These are phyloP conservation scores for Epinotia ramella DNA, from an alignment of 2,888 invertebrate genomes.

Conservation along the genomic window DNA sequence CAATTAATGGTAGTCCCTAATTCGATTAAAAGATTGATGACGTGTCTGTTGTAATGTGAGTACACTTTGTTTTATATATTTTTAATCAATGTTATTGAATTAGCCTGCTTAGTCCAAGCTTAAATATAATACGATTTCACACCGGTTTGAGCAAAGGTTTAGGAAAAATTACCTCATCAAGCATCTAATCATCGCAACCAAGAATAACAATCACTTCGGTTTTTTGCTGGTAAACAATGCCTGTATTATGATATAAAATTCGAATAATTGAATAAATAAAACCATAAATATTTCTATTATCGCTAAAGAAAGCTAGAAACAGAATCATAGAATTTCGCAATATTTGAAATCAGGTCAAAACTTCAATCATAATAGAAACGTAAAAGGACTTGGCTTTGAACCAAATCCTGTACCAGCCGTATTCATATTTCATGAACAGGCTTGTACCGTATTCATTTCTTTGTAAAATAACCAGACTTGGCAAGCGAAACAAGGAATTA, in stretches of 20 bases:
- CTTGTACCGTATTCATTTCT: constrained; percentile 5
- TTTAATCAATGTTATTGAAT: not conserved
- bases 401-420: constrained; percentile 20
- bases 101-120: too few species aligned
- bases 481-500: constrained; percentile 1
- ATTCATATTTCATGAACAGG: constrained; percentile 13
- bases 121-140: too few species aligned
- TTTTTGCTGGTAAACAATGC: too few species aligned
- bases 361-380: constrained; percentile 4
- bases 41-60: not conserved
- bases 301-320: not conserved
- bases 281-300: not conserved
- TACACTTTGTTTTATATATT: constrained; percentile 3
- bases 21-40: constrained; percentile 19
- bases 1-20: constrained; percentile 37
- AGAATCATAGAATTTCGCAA: not conserved
- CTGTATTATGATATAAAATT: not conserved
- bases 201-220: too few species aligned
- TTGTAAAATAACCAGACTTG: constrained; percentile 18
- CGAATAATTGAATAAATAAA: not conserved
- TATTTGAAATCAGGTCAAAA: not conserved
- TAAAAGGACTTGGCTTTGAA: constrained; percentile 15
- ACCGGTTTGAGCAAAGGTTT: too few species aligned
- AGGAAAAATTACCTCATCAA: too few species aligned
- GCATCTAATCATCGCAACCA: too few species aligned